Conservation (phyloP, 2,888 invertebrate species). For the Volucella bombylans region DNA sequence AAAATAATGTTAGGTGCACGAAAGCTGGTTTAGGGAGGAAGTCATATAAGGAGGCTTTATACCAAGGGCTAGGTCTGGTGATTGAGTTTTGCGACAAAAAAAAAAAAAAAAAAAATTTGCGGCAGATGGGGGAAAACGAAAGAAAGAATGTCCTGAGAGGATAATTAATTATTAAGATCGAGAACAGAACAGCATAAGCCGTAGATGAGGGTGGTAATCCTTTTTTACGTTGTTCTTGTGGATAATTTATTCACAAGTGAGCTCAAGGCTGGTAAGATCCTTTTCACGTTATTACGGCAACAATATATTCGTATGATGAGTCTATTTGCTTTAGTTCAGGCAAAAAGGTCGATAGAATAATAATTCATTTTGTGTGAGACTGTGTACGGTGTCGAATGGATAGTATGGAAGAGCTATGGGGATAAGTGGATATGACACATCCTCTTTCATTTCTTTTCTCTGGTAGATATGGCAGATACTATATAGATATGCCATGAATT, state of each 20-base stretch:
- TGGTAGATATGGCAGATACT: neutral
- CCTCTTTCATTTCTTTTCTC: neutral
- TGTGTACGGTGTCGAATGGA: neutral
- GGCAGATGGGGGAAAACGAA: conserved; percentile 3
- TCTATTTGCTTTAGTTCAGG: conserved; percentile 13
- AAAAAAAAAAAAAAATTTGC: conserved; percentile 4
- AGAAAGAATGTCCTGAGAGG: conserved; percentile 59
- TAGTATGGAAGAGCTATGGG: neutral
- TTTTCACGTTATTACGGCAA: conserved; percentile 59
- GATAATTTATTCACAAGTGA: conserved; percentile 66
- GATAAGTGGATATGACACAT: conserved; percentile 47
- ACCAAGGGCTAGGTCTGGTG: neutral
- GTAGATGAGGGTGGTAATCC: conserved; percentile 56
- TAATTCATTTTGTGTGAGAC: conserved; percentile 23
- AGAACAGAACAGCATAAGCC: conserved; percentile 60
- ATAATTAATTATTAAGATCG: conserved; percentile 74
- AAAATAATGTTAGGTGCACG: conserved; percentile 40
- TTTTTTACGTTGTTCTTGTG: conserved; percentile 54
- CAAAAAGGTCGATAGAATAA: conserved; percentile 41
- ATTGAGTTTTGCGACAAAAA: conserved; percentile 31
- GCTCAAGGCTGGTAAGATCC: conserved; percentile 44
- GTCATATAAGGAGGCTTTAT: too few relatives aligned
- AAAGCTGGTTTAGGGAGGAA: neutral
- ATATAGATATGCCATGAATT: neutral
- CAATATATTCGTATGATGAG: conserved; percentile 32